Evolutionary conservation across 2,797 vertebrate species (phyloP).

Genomic region (Pristis pectinata): DNA sequence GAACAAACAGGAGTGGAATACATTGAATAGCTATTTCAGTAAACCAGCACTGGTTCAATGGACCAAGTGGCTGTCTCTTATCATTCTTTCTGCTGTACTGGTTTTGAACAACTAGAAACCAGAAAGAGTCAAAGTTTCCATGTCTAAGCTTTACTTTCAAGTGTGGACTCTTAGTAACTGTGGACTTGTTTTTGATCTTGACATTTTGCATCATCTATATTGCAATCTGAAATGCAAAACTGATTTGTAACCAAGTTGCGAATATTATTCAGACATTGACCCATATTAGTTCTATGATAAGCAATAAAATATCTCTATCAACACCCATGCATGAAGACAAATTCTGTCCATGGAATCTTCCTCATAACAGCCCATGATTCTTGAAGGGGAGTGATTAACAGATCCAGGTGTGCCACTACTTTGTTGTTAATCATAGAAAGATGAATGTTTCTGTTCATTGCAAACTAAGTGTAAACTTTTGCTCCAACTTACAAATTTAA

Average conservation of each 20-base stretch:
- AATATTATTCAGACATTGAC: not conserved
- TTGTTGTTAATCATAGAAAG: not conserved
- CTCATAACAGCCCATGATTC: not conserved
- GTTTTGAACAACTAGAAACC: not conserved
- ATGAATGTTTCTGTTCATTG: not conserved
- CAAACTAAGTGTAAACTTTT: not conserved
- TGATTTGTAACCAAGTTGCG: not conserved
- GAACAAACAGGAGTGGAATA: not conserved
- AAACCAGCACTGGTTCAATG: not conserved
- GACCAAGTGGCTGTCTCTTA: not conserved
- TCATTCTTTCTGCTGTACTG: not conserved
- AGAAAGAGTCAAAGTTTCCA: not conserved
- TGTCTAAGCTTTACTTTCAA: not conserved
- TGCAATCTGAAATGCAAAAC: not conserved
- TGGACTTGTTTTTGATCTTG: not conserved
- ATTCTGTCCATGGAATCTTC: not conserved
- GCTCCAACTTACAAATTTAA: not conserved
- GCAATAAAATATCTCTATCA: constrained; percentile 14
- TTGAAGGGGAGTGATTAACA: not conserved
- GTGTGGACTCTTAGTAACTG: not conserved
- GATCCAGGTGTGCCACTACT: not conserved
- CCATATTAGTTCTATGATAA: not conserved
- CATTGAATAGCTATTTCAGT: not conserved
- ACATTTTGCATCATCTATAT: not conserved
- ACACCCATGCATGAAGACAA: not conserved